Conservation (phyloP, 2,888 invertebrate species). For the Seira musarum region DNA sequence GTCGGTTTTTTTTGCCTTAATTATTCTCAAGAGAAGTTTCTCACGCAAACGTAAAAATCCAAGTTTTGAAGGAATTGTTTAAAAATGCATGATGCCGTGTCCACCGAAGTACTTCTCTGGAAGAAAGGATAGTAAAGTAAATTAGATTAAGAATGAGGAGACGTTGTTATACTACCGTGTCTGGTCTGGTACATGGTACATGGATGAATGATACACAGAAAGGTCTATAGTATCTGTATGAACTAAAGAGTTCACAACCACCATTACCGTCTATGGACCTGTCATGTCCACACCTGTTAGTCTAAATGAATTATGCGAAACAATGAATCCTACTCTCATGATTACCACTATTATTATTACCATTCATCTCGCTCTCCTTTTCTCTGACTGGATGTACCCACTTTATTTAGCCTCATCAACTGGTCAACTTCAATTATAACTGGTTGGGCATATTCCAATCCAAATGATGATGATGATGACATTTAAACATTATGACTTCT, state of each 20-base stretch:
- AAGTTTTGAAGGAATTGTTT: neutral
- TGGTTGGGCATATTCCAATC: no score
- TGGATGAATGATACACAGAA: neutral
- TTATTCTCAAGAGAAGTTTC: slow-evolving; percentile 45
- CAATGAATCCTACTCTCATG: slow-evolving; percentile 55
- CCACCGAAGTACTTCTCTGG: neutral
- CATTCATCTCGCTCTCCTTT: neutral
- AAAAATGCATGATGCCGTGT: slow-evolving; percentile 13
- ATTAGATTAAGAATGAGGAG: neutral
- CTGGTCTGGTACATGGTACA: neutral
- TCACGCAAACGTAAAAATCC: slow-evolving; percentile 34
- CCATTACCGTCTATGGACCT: slow-evolving; percentile 40
- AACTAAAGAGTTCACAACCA: neutral
- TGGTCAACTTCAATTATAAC: no score
- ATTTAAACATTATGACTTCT: no score
- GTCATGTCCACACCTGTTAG: slow-evolving; percentile 62
- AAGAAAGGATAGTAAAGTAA: neutral
- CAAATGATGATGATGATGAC: no score
- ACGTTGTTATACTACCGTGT: no score
- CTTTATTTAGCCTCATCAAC: no score
- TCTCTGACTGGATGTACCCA: no score
- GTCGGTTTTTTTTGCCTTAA: slow-evolving; percentile 50
- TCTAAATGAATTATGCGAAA: slow-evolving; percentile 60
- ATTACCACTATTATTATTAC: slow-evolving; percentile 54
- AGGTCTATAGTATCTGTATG: slow-evolving; percentile 20